These are phyloP conservation scores for Ornithoptera alexandrae DNA, from an alignment of 2,888 invertebrate genomes.

Conservation along the genomic window DNA sequence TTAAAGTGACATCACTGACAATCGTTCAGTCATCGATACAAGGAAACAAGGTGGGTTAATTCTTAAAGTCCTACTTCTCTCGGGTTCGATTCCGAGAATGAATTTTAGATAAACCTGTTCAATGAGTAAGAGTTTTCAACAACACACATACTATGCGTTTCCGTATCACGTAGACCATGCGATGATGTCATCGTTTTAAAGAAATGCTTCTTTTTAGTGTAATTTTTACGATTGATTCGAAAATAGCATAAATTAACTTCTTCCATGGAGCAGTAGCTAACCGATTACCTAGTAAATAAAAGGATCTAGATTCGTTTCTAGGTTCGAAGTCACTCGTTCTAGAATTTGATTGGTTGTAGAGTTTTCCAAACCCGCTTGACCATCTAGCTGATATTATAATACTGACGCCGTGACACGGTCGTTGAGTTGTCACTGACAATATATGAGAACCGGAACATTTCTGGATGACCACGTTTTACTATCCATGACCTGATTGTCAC, in stretches of 20 bases:
- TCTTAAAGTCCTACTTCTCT: conserved; percentile 5
- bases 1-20: neutral
- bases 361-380: too few relatives aligned
- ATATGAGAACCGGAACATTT: too few relatives aligned
- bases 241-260: neutral
- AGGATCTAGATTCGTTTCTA: too few relatives aligned
- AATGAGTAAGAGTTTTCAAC: conserved; percentile 15
- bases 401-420: too few relatives aligned
- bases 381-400: too few relatives aligned
- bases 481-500: too few relatives aligned
- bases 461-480: too few relatives aligned
- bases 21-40: conserved; percentile 5
- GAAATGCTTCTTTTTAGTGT: neutral
- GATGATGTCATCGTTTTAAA: conserved; percentile 7
- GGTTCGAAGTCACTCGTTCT: too few relatives aligned
- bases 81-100: conserved; percentile 23
- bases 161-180: conserved; percentile 3
- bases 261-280: too few relatives aligned
- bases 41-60: conserved; percentile 18
- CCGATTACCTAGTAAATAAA: too few relatives aligned
- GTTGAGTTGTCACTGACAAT: too few relatives aligned
- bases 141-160: neutral
- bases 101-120: conserved; percentile 24
- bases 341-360: too few relatives aligned
- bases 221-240: neutral